Conservation (phyloP, 2,113 vertebrate genomes). For the Rhinoderma darwinii region DNA sequence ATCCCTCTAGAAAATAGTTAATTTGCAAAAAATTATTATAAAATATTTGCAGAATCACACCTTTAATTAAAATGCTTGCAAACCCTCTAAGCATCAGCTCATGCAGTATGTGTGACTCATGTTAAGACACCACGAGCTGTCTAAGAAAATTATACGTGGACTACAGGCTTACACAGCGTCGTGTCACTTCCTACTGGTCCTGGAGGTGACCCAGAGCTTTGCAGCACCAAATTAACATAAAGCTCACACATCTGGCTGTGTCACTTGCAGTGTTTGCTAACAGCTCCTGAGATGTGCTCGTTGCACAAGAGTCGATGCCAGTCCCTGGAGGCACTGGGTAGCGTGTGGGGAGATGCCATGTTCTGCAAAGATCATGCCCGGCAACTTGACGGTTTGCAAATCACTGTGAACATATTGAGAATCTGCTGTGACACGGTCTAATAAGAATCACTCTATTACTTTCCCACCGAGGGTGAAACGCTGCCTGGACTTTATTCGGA, state of each 20-base stretch:
- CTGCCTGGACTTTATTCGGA: not conserved
- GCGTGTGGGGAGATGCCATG: constrained; percentile 48
- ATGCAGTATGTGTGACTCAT: constrained; percentile 72
- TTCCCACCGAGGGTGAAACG: not conserved
- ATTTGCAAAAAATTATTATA: constrained; percentile 63
- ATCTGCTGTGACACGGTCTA: constrained; percentile 27
- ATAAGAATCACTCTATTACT: constrained; percentile 2
- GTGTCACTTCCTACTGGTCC: constrained; percentile 68
- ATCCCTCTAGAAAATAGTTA: constrained; percentile 39
- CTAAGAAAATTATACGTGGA: constrained; percentile 62
- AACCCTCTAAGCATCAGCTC: constrained; percentile 67
- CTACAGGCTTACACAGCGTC: constrained; percentile 66
- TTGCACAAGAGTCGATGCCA: constrained; percentile 37
- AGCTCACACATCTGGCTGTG: constrained; percentile 62
- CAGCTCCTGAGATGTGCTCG: constrained; percentile 60
- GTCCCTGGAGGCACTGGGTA: constrained; percentile 52
- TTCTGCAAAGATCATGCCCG: constrained; percentile 19
- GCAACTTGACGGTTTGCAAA: constrained; percentile 36
- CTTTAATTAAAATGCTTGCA: constrained; percentile 70
- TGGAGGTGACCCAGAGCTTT: constrained; percentile 65
- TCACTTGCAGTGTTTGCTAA: constrained; percentile 57
- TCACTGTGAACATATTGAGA: constrained; percentile 33
- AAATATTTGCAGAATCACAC: constrained; percentile 66
- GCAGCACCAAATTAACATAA: constrained; percentile 59
- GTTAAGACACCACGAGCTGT: constrained; percentile 67